phyloP scores from a whole-genome alignment of 2,888 invertebrate genomes.

The Aplocera efformata region DNA sequence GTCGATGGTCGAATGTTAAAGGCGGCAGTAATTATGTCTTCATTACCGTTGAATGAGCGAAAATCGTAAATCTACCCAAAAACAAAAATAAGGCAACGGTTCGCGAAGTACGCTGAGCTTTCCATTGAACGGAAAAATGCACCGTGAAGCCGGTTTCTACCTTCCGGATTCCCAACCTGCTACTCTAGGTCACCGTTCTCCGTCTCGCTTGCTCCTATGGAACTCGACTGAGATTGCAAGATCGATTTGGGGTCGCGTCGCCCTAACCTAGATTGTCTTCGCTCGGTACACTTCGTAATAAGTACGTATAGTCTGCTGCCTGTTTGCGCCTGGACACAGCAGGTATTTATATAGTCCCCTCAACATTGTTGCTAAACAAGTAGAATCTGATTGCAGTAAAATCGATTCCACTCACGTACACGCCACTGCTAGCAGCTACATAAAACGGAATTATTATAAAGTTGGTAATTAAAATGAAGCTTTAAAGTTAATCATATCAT shows the following conservation, averaged over 20 bases:
- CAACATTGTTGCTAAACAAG: constrained; percentile 6
- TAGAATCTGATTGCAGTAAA: background rate
- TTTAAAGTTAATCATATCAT: too few relatives aligned
- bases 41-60: constrained; percentile 31
- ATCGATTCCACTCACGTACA: background rate
- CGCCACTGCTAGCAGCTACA: too few relatives aligned
- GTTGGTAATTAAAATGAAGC: too few relatives aligned
- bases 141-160: constrained; percentile 73
- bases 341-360: constrained; percentile 5
- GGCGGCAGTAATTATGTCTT: constrained; percentile 9
- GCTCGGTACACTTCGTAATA: constrained; percentile 59
- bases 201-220: constrained; percentile 58
- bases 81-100: constrained; percentile 43
- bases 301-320: constrained; percentile 27
- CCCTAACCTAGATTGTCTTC: constrained; percentile 75
- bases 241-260: constrained; percentile 75
- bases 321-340: constrained; percentile 22
- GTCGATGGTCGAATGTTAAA: constrained; percentile 10
- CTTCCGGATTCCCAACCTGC: constrained; percentile 80
- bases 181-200: constrained; percentile 68
- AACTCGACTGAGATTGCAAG: constrained; percentile 53
- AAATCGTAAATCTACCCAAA: constrained; percentile 28
- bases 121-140: constrained; percentile 79
- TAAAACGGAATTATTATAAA: too few relatives aligned
- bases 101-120: constrained; percentile 64